Percentiles rank a stretch among this genome's conserved stretches.
Conservation (phyloP, 2,113 vertebrate genomes). For the Podilymbus podiceps region DNA sequence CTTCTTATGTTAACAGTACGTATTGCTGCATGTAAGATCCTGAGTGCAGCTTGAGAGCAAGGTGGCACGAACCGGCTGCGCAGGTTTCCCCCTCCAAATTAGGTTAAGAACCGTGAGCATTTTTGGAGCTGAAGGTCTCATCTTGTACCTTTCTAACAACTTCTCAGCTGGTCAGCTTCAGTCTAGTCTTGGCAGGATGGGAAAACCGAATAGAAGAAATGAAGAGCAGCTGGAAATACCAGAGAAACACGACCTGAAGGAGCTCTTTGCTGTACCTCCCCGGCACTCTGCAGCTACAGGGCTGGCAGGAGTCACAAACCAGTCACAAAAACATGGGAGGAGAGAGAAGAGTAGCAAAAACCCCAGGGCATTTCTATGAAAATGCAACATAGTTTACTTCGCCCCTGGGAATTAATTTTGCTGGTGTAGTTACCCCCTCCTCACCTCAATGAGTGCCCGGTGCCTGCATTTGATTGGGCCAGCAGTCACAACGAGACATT, state of each 20-base stretch:
- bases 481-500: not conserved
- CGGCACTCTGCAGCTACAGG: not conserved
- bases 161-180: not conserved
- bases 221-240: not conserved
- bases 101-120: not conserved
- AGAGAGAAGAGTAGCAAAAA: not conserved
- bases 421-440: not conserved
- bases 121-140: not conserved
- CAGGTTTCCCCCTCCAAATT: not conserved
- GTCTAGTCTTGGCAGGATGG: not conserved
- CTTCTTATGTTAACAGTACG: not conserved
- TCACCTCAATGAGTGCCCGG: accelerated
- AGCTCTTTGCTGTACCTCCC: not conserved
- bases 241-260: not conserved
- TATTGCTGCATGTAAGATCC: not conserved
- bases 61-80: not conserved
- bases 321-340: not conserved
- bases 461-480: not conserved
- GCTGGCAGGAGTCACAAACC: not conserved
- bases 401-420: not conserved
- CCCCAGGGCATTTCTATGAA: not conserved
- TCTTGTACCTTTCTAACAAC: not conserved
- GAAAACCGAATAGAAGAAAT: not conserved
- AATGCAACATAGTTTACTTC: not conserved
- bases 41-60: not conserved